These are phyloP conservation scores for Scelioninae gen. 2 DNA, from an alignment of 2,888 invertebrate genomes.

Conservation along the genomic window DNA sequence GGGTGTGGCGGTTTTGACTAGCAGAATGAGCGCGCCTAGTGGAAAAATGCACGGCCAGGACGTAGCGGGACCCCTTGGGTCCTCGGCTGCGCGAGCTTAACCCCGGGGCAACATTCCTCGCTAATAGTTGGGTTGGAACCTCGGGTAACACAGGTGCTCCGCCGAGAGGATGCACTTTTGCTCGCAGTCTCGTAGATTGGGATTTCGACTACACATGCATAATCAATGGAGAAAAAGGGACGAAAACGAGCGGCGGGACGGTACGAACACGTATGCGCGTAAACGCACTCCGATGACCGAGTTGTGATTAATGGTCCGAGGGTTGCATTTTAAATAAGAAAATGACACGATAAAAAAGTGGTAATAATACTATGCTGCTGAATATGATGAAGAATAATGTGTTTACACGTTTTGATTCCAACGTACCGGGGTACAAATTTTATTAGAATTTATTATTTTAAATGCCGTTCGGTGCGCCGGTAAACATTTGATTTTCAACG, in stretches of 20 bases:
- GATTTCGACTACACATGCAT: constrained; percentile 56
- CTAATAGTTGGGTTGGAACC: constrained; percentile 73
- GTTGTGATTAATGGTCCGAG: constrained; percentile 56
- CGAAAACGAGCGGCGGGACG: constrained; percentile 41
- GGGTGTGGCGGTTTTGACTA: constrained; percentile 43
- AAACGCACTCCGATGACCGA: constrained; percentile 50
- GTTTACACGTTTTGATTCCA: constrained; percentile 52
- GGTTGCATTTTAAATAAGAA: constrained; percentile 57
- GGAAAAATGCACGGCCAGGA: constrained; percentile 50
- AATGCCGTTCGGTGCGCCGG: too few relatives aligned
- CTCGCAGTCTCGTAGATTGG: constrained; percentile 55
- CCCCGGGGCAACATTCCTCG: constrained; percentile 74
- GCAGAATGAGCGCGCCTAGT: constrained; percentile 41
- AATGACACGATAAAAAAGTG: constrained; percentile 53
- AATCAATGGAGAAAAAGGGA: constrained; percentile 50
- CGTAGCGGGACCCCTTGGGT: constrained; percentile 64
- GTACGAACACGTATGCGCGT: constrained; percentile 49
- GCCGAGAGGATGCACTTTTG: constrained; percentile 54
- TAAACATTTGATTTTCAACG: too few relatives aligned
- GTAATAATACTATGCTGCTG: constrained; percentile 50
- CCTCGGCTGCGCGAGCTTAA: constrained; percentile 68
- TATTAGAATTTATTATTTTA: too few relatives aligned
- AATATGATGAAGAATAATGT: constrained; percentile 56
- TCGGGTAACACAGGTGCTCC: constrained; percentile 74
- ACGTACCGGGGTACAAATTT: constrained; percentile 3